Conservation (phyloP, 1,140 invertebrate species). For the Triops cancriformis region DNA sequence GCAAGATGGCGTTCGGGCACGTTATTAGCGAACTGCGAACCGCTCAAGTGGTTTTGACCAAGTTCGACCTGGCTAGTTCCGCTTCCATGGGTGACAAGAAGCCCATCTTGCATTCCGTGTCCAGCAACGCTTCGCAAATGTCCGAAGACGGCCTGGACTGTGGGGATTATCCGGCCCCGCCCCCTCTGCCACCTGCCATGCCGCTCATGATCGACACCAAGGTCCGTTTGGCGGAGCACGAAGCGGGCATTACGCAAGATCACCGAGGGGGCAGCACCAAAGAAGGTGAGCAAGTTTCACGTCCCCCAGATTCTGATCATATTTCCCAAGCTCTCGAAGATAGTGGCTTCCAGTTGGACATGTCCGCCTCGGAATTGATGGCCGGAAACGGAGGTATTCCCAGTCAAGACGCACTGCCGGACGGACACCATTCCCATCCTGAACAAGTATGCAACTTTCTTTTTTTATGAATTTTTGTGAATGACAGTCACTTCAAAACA, state of each 20-base stretch:
- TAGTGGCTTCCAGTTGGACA: slow-evolving; percentile 20
- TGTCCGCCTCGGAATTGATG: neutral
- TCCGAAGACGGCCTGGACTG: neutral
- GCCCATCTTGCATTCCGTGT: neutral
- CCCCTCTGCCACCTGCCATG: neutral
- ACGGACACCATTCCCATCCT: neutral
- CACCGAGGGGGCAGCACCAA: slow-evolving; percentile 10
- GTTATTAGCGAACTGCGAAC: slow-evolving; percentile 20
- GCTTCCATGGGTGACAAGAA: neutral
- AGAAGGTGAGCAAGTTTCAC: neutral
- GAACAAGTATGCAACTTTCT: neutral
- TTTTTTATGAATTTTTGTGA: too few relatives aligned
- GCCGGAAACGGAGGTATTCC: neutral
- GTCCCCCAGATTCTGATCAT: neutral
- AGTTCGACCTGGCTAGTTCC: neutral
- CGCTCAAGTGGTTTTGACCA: neutral
- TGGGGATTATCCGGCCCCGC: neutral
- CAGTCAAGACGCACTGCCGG: neutral
- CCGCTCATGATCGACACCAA: neutral
- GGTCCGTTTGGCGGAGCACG: neutral
- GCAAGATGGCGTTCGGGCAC: slow-evolving; percentile 18
- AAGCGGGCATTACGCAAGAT: neutral
- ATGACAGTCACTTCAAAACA: too few relatives aligned
- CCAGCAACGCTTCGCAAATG: neutral
- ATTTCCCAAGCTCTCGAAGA: slow-evolving; percentile 17